Base-by-base conservation (phyloP, 2,797 vertebrate genomes). In the Salarias fasciatus region DNA sequence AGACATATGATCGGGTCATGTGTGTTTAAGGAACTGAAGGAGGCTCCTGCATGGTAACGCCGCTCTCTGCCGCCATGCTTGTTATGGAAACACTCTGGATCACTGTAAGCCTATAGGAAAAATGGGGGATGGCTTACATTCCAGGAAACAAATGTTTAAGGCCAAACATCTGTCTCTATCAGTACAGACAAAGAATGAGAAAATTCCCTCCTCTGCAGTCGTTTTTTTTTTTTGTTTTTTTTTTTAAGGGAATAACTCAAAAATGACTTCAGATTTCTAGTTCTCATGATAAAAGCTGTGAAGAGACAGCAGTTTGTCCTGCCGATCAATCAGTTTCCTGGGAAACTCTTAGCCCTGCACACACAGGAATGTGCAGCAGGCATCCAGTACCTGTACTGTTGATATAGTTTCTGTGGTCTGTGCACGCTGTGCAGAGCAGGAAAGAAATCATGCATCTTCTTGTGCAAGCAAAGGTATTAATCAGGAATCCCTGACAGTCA, bases 31-130 rank as follows among this genome's bases (percentile, higher is more conserved):
- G 62, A 53, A 59, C 55, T 73, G 47, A 42, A 58, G 31, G 63
- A n/a, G 14, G 2, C 1, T 53, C 14, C 37, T 67, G 36, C 69
- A 37, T 76, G 66, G 74, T 70, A 80, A 68, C 77, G 68, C n/a
- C 46, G 51, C 11, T 11, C 9, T 69, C 13, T 69, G 51, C 13
- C 49, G 54, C 14, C 37, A 33, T 77, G 70, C 85, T 85, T 89
- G 77, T 79, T 85, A 69, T 85, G 79, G 65, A 56, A 72, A 86
- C 77, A 51, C 51, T 11, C 38, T 63, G 52, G 57, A 40, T 28
- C 12, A 0, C 42, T 49, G 35, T 44, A 54, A 66, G 58, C 10
- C 6, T 5, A 8, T 14, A 55, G 46, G 4, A 29, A 42, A 40
- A 57, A 0, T 15, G 30, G 18, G 24, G 54, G 60, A 14, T 29